Conservation (phyloP, 2,113 vertebrate genomes). For the Cavia porcellus region DNA sequence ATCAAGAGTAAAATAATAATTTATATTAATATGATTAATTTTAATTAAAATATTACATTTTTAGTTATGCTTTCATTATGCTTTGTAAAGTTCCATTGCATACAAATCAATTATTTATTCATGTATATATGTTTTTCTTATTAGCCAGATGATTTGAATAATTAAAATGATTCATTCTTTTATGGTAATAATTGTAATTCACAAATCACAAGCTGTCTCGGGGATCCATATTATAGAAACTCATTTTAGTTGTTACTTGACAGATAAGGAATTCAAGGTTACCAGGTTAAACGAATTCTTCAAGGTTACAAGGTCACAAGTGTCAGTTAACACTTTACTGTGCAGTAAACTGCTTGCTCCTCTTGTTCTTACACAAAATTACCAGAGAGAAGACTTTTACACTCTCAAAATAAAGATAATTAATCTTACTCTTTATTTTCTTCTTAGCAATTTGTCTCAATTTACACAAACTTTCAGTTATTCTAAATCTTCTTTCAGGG, state of each 20-base stretch:
- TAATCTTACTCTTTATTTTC: background rate
- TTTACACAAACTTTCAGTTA: background rate
- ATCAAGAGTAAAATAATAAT: background rate
- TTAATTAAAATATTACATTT: background rate
- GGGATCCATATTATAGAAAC: background rate
- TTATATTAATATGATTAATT: slow-evolving; percentile 36
- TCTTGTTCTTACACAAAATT: background rate
- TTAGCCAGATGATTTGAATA: slow-evolving; percentile 34
- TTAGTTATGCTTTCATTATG: background rate
- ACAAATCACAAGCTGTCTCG: background rate
- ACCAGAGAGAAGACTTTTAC: background rate
- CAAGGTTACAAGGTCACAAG: background rate
- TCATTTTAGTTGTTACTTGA: background rate
- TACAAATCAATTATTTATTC: background rate
- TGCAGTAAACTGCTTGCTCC: background rate
- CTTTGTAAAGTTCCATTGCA: background rate
- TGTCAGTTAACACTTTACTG: background rate
- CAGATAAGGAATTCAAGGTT: background rate
- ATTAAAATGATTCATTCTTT: background rate
- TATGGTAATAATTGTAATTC: slow-evolving; percentile 44
- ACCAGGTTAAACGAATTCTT: background rate
- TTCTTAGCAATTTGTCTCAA: background rate
- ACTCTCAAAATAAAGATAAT: background rate
- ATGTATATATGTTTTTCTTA: background rate
- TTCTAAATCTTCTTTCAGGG: background rate